phyloP scores from a whole-genome alignment of 2,888 invertebrate genomes.

The Calliphora vomitoria region DNA sequence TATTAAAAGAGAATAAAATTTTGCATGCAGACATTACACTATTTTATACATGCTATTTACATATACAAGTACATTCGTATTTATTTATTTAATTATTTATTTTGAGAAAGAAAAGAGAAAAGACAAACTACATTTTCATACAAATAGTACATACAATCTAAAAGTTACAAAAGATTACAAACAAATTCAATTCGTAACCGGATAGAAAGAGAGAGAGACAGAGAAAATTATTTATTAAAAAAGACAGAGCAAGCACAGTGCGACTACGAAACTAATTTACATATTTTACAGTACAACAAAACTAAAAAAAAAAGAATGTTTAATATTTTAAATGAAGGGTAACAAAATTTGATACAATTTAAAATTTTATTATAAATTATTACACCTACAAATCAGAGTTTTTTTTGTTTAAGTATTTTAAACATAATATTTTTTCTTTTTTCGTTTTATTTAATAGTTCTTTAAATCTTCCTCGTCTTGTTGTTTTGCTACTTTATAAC shows the following conservation, averaged over 20 bases:
- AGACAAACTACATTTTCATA: conserved; percentile 40
- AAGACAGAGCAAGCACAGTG: conserved; percentile 70
- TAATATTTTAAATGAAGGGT: conserved; percentile 38
- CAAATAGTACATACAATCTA: not conserved
- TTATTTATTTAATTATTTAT: conserved; percentile 9
- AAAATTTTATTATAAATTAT: conserved; percentile 25
- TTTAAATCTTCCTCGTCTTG: conserved; percentile 49
- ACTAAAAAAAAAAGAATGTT: not conserved
- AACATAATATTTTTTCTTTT: conserved; percentile 20
- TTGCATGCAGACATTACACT: conserved; percentile 57
- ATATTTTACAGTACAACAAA: conserved; percentile 36
- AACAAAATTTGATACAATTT: conserved; percentile 46
- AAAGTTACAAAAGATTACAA: conserved; percentile 9
- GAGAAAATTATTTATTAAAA: not conserved
- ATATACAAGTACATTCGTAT: conserved; percentile 42
- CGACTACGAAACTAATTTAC: conserved; percentile 50
- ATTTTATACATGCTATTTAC: conserved; percentile 3
- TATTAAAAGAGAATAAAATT: conserved; percentile 38
- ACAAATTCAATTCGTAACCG: conserved; percentile 31
- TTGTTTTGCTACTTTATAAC: conserved; percentile 27
- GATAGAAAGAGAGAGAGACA: conserved; percentile 3
- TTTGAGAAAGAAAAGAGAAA: not conserved
- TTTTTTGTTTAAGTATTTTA: conserved; percentile 26
- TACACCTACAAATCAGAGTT: conserved; percentile 62
- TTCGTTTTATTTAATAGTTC: not conserved